Base-by-base conservation (phyloP, 1,140 invertebrate genomes). In the Hyles euphorbiae region DNA sequence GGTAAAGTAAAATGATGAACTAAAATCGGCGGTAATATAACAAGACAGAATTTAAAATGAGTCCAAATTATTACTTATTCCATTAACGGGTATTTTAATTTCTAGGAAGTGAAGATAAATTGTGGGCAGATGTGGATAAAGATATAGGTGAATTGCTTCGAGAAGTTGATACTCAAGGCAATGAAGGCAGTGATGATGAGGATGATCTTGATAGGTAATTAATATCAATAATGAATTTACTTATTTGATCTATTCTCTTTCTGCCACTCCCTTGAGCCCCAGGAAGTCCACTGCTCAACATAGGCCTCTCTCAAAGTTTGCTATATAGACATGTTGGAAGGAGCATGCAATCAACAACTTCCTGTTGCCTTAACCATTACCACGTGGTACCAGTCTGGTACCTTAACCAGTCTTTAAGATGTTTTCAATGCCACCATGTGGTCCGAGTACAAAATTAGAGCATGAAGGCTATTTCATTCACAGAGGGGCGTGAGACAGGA, bases 101-200 rank as follows among this genome's bases (percentile, higher is more conserved):
- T 8, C 85, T 90, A 68, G 89, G 84, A 0, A 92, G 90, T 51
- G 92, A 93, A 70, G 92, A 94, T 62, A 93, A 93, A 69, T 63
- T 94, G 5, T 94, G 93, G 93, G 93, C 93, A 12, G 93, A 94
- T 79, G 93, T 94, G 6, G 93, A 95, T 70, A 94, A 95, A 76
- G 93, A 94, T 77, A 87, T 95, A 50, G 93, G 92, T 1, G 93
- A 94, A 65, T 84, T 94, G 32, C 77, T 94, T 4, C 89, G 91
- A 43, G 92, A 94, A 81, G 91, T 91, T 32, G 93, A 93, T 60
- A 89, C 89, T 1, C 86, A 91, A 3, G 89, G 83, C 7, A 90
- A 90, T 60, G 93, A 94, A 67, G 93, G 92, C 33, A 93, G 92
- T 67, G 93, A 94, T 68, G 92, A 93, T 67, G 93, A 94, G 57